Conservation (phyloP, 1,140 invertebrate genomes). For the Melitaea cinxia region DNA sequence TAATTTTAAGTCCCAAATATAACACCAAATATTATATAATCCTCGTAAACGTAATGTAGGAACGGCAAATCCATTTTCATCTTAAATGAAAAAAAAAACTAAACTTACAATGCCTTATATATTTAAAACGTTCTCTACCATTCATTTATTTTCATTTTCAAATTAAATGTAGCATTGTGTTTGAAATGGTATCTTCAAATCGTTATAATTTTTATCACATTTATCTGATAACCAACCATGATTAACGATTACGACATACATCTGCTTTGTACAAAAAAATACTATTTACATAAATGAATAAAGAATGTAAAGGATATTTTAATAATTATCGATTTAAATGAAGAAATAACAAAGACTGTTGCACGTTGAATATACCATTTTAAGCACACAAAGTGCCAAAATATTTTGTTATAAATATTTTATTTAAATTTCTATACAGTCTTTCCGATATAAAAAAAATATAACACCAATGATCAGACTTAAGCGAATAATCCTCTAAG, state of each 20-base stretch:
- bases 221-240: neutral
- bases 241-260: neutral
- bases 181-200: conserved; percentile 45
- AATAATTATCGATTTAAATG: conserved; percentile 35
- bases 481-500: conserved; percentile 60
- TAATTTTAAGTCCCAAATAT: conserved; percentile 71
- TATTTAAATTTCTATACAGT: conserved; percentile 51
- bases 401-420: conserved; percentile 45
- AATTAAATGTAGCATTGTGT: conserved; percentile 44
- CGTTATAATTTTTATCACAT: conserved; percentile 6
- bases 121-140: conserved; percentile 37
- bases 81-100: conserved; percentile 45
- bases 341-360: conserved; percentile 19
- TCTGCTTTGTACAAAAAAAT: conserved; percentile 12
- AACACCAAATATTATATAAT: conserved; percentile 76
- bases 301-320: conserved; percentile 23
- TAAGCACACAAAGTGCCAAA: conserved; percentile 62
- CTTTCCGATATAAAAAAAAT: conserved; percentile 51
- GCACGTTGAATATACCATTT: conserved; percentile 51
- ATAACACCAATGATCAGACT: conserved; percentile 69
- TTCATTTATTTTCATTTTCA: conserved; percentile 27
- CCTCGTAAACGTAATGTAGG: conserved; percentile 61
- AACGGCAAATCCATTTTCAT: conserved; percentile 51
- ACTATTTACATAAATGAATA: conserved; percentile 16
- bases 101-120: conserved; percentile 57